Evolutionary conservation across 1,140 invertebrate genomes (phyloP), one percentile per base, ranked within the genome.

Genomic region (Zaprionus taronus): DNA sequence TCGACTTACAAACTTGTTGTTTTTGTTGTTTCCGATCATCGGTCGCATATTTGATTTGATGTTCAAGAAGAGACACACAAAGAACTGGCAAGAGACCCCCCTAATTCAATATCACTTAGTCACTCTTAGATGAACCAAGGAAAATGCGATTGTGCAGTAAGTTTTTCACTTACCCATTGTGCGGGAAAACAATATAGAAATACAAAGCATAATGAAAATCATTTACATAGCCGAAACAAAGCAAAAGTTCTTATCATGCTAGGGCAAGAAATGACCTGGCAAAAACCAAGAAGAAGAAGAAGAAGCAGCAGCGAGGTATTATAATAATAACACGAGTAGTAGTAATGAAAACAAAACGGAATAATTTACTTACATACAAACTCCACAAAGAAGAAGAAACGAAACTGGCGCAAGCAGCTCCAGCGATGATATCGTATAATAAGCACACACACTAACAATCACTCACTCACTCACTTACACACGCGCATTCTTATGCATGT

Each of bases 271-370:
- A 63, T 76, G 68, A 76, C 34, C 61, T 51, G 61, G 61, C 73
- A 72, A 34, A 66, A 72, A 58, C 4, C 31, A 15, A n/a, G 28
- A 31, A 31, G 28, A 47, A 20, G 20, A 49, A 20, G 53, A 57
- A 26, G 28, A 44, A 66, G 64, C 62, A 83, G 66, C 64, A 68
- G 28, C 31, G 2, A 58, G 24, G 67, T 49, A 56, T 41, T 31
- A 56, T 55, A 41, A 55, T 41, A 65, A 20, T 38, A 55, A 62
- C 49, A 63, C 57, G 20, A 28, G 60, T 51, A 20, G 64, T 51
- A 12, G 64, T 73, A 89, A 86, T 87, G 80, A 64, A 89, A 86
- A 86, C 77, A 86, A 83, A 77, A 75, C 77, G 68, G 77, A 77
- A 60, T 79, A 31, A 51, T 62, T 65, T 62, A 68, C 71, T 79